Percentiles rank a stretch among this genome's conserved stretches.
Evolutionary conservation across 2,797 vertebrate species (phyloP).

Genomic region (Numenius phaeopus): DNA sequence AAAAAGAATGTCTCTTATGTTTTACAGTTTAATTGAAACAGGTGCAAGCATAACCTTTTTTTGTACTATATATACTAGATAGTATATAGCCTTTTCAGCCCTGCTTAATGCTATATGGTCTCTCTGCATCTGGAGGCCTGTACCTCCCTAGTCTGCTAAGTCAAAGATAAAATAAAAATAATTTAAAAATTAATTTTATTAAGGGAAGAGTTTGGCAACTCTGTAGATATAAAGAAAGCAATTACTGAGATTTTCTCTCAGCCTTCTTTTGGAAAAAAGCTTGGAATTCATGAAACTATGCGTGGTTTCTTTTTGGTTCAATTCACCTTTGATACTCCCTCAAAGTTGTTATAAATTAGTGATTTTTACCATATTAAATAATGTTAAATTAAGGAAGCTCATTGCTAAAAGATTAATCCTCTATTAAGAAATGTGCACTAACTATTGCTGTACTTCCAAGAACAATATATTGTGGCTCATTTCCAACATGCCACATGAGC

Average conservation of each 20-base stretch:
- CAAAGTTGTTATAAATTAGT: not conserved
- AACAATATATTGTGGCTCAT: not conserved
- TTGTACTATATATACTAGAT: not conserved
- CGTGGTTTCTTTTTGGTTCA: not conserved
- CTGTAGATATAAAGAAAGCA: not conserved
- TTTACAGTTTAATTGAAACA: not conserved
- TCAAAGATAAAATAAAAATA: not conserved
- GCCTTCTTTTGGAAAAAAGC: not conserved
- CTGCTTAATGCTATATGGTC: not conserved
- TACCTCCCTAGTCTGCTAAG: not conserved
- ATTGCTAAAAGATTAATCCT: not conserved
- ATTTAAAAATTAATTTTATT: not conserved
- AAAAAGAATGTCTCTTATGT: not conserved
- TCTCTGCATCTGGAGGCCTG: not conserved
- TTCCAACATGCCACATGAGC: not conserved
- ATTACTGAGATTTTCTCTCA: not conserved
- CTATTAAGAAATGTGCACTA: not conserved
- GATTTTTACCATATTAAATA: not conserved
- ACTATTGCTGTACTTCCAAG: not conserved
- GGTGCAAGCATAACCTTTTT: not conserved
- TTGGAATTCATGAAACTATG: not conserved
- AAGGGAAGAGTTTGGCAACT: not conserved
- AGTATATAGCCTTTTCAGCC: not conserved
- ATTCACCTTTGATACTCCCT: not conserved
- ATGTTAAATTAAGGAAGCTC: not conserved